Evolutionary conservation across 2,888 invertebrate genomes (phyloP).

Genomic region (Spilarctia lutea): DNA sequence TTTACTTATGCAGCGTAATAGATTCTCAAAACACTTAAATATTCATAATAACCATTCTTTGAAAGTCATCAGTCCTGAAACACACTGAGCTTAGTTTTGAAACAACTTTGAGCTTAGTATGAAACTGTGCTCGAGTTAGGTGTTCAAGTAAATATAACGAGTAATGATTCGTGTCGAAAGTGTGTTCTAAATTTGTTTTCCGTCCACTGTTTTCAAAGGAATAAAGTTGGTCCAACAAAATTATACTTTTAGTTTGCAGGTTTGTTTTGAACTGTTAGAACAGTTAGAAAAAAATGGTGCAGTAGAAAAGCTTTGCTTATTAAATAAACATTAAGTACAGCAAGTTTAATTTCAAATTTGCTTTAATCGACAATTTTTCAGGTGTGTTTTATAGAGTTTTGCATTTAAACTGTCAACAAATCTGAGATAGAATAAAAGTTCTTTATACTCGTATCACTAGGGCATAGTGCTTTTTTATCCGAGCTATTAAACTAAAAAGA

Average conservation of each 20-base stretch:
- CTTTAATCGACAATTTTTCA: neutral
- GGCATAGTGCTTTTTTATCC: too few species aligned
- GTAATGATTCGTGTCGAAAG: slow-evolving; percentile 42
- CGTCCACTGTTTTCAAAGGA: slow-evolving; percentile 33
- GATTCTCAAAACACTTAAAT: neutral
- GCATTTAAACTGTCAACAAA: neutral
- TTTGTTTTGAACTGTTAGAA: neutral
- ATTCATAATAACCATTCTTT: neutral
- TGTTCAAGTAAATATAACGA: slow-evolving; percentile 37
- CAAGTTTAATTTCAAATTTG: neutral
- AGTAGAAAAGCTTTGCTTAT: neutral
- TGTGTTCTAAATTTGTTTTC: slow-evolving; percentile 36
- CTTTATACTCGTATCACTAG: too few species aligned
- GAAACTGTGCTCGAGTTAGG: slow-evolving; percentile 37
- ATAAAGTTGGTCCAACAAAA: slow-evolving; percentile 18
- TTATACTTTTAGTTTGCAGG: slow-evolving; percentile 15
- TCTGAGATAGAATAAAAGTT: neutral
- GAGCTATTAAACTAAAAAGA: too few species aligned
- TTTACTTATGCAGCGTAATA: neutral
- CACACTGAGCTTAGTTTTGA: slow-evolving; percentile 33
- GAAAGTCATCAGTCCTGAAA: slow-evolving; percentile 11
- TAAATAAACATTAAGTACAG: neutral
- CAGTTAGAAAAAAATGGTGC: neutral
- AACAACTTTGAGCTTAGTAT: slow-evolving; percentile 43
- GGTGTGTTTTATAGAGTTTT: neutral